Conservation (phyloP, 2,113 vertebrate genomes). For the Megalops atlanticus region DNA sequence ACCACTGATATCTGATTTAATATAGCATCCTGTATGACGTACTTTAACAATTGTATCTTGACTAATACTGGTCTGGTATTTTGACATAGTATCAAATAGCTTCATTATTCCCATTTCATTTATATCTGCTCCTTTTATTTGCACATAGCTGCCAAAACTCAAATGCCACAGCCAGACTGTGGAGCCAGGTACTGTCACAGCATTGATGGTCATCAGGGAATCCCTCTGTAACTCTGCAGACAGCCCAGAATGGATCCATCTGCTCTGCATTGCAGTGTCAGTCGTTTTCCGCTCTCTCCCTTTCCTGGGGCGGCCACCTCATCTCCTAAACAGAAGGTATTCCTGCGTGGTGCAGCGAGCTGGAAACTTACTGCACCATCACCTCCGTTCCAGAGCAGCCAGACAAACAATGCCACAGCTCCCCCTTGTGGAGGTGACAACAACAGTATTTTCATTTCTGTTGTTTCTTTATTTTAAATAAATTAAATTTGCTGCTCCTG, state of each 20-base stretch:
- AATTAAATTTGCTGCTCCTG: neutral
- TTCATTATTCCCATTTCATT: too few species aligned
- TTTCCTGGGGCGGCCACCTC: slow-evolving; percentile 26
- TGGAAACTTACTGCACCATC: slow-evolving; percentile 35
- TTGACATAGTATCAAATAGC: too few species aligned
- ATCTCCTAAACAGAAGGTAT: slow-evolving; percentile 43
- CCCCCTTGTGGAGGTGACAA: slow-evolving; percentile 9
- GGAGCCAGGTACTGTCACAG: neutral
- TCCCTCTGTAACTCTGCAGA: slow-evolving; percentile 14
- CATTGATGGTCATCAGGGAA: slow-evolving; percentile 28
- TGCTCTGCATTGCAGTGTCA: slow-evolving; percentile 42
- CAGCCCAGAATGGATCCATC: neutral
- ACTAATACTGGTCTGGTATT: too few species aligned
- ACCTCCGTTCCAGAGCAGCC: neutral
- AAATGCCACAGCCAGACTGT: neutral
- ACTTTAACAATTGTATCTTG: too few species aligned
- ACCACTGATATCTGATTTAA: too few species aligned
- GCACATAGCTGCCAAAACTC: neutral
- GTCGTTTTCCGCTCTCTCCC: slow-evolving; percentile 21
- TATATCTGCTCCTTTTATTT: neutral
- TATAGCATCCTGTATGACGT: too few species aligned
- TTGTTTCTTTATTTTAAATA: neutral
- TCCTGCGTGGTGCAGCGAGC: slow-evolving; percentile 43
- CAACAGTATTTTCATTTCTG: neutral
- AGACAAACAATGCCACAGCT: neutral